Conservation (phyloP, 1,140 invertebrate genomes). For the Drosophila pachea region DNA sequence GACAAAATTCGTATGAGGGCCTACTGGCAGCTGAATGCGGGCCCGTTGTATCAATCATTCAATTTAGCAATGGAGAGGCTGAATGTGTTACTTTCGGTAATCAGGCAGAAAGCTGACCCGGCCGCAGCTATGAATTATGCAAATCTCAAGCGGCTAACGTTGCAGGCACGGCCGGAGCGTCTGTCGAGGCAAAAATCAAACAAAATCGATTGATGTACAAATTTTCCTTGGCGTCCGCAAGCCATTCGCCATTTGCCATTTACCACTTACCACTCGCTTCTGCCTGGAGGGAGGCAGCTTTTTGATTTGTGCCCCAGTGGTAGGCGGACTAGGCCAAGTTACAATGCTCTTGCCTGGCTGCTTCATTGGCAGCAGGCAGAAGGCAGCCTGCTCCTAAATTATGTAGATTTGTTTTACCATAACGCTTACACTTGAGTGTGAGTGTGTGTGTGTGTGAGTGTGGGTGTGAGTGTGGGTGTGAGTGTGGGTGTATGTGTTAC, state of each 20-base stretch:
- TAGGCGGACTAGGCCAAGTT: conserved; percentile 31
- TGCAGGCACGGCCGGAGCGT: conserved; percentile 24
- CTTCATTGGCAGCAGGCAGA: conserved; percentile 43
- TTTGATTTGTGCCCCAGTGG: conserved; percentile 69
- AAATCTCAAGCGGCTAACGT: conserved; percentile 72
- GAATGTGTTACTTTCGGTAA: conserved; percentile 47
- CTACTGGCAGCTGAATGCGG: too few species aligned
- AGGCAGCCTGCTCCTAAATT: conserved; percentile 66
- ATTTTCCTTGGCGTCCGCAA: conserved; percentile 76
- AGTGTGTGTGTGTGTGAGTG: conserved; percentile 21
- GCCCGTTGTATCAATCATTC: conserved; percentile 42
- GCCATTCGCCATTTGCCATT: conserved; percentile 64
- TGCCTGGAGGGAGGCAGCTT: conserved; percentile 33
- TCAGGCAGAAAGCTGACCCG: conserved; percentile 8
- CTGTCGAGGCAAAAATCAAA: conserved; percentile 55
- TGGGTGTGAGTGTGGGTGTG: conserved; percentile 5
- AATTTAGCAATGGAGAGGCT: conserved; percentile 45
- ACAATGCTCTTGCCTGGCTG: conserved; percentile 16
- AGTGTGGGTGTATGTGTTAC: conserved; percentile 9
- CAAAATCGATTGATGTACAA: conserved; percentile 77
- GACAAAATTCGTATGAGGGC: too few species aligned
- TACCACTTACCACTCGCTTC: conserved; percentile 49
- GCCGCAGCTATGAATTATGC: conserved; percentile 72
- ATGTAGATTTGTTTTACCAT: conserved; percentile 77
- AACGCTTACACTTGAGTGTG: conserved; percentile 38